Base-by-base conservation (phyloP, 2,888 invertebrate species). In the Andrena flavipes region DNA sequence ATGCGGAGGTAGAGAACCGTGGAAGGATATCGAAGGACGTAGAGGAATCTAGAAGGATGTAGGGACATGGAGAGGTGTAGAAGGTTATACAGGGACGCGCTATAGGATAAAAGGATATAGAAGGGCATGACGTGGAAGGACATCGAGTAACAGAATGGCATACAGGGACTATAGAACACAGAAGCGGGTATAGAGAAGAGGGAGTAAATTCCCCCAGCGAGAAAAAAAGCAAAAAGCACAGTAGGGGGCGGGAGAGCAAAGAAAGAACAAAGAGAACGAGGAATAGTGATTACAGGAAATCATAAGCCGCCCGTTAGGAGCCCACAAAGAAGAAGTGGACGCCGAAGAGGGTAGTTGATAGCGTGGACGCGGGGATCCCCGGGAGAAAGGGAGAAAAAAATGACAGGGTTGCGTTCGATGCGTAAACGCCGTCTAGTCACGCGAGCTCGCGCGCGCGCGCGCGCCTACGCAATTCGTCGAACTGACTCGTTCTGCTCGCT, bases 401-500 rank as follows among this genome's bases (percentile, higher is more conserved):
- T 91, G 88, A 91, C 87, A 87, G 90, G 91, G 86, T 91, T 90
- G 83, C 80, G 75, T 51, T 74, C 80, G 79, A 84, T 87, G 87
- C 84, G 82, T 89, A 81, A 86, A 89, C 84, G 86, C 75, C 69
- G 54, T 13, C 13, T 42, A 76, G 85, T 89, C 89, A 89, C 89
- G 89, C 90, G 87, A 89, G 20, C 87, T 69, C 78, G 60, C 59
- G 64, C 59, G 13, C 42, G 42, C 42, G 62, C 81, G 42, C 42
- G 62, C 81, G 69, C 76, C 73, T 80, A 84, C 89, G 88, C 88
- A 89, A 87, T 87, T 88, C 87, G 75, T 49, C 78, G 83, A 87
- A 88, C 54, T 59, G n/a, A 65, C 73, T 29, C 35, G 60, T 13
- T 72, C 60, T 73, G 73, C 30, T 65, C 76, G 48, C 54, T 68